phyloP scores from a whole-genome alignment of 2,888 invertebrate genomes.

The Himalopsyche japonica region DNA sequence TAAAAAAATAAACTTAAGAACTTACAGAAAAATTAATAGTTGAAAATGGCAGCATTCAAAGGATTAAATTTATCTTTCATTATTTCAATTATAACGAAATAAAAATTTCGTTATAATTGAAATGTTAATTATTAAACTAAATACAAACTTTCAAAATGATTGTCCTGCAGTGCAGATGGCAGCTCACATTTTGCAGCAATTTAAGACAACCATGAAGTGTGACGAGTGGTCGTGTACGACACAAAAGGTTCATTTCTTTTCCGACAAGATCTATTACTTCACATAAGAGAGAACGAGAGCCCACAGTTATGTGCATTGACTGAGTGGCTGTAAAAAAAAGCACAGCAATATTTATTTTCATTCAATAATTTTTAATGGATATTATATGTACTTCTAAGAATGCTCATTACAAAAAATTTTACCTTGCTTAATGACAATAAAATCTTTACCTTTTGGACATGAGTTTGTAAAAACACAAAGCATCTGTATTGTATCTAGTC shows the following conservation, averaged over 20 bases:
- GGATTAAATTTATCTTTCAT: too few relatives aligned
- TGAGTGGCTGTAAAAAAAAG: constrained; percentile 51
- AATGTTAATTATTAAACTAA: too few relatives aligned
- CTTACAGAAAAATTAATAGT: too few relatives aligned
- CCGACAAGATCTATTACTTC: constrained; percentile 53
- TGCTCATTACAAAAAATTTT: too few relatives aligned
- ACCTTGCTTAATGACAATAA: neutral
- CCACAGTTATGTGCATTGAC: constrained; percentile 53
- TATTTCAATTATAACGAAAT: too few relatives aligned
- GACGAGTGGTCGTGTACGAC: constrained; percentile 51
- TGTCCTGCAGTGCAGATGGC: constrained; percentile 64
- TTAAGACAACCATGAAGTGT: constrained; percentile 55
- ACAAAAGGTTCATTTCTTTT: constrained; percentile 58
- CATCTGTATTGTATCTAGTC: constrained; percentile 61
- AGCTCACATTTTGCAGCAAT: constrained; percentile 57
- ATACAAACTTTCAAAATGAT: constrained; percentile 62
- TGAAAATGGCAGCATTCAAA: too few relatives aligned
- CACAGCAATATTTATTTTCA: neutral
- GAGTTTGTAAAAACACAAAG: constrained; percentile 66
- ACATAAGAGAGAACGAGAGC: constrained; percentile 52
- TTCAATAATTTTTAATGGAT: too few relatives aligned
- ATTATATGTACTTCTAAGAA: too few relatives aligned
- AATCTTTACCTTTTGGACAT: constrained; percentile 61
- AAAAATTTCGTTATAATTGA: too few relatives aligned
- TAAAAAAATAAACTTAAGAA: too few relatives aligned